phyloP scores from a whole-genome alignment of 2,888 invertebrate genomes.

The Coronaproctus castanopsis region DNA sequence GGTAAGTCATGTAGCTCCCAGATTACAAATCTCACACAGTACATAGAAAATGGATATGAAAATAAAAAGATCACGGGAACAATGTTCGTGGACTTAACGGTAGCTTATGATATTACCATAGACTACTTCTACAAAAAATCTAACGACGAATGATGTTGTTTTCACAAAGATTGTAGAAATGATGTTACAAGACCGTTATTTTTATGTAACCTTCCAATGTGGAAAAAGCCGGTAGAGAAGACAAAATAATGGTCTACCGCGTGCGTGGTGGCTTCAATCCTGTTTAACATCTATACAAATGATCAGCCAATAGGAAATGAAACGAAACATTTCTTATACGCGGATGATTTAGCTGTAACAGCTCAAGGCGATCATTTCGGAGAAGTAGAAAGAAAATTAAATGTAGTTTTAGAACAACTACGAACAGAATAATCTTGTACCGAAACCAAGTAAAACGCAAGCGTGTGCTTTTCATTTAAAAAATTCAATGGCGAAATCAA shows the following conservation, averaged over 20 bases:
- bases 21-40: background rate
- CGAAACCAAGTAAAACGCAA: background rate
- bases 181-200: background rate
- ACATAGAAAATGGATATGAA: background rate
- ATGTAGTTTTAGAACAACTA: background rate
- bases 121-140: background rate
- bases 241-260: background rate
- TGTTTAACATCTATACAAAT: background rate
- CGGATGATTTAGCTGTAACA: background rate
- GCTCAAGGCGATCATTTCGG: background rate
- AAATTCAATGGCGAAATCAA: background rate
- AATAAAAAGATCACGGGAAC: background rate
- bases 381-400: background rate
- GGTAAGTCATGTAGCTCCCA: background rate
- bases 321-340: background rate
- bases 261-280: background rate
- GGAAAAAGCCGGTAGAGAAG: background rate
- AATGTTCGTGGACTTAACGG: background rate
- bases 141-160: background rate
- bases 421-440: background rate
- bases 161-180: background rate
- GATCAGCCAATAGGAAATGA: background rate
- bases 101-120: background rate
- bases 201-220: background rate
- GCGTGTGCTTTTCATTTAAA: background rate